Evolutionary conservation across 2,888 invertebrate genomes (phyloP), one percentile per base, ranked within the genome.

Genomic region (Lamellibrachia columna): DNA sequence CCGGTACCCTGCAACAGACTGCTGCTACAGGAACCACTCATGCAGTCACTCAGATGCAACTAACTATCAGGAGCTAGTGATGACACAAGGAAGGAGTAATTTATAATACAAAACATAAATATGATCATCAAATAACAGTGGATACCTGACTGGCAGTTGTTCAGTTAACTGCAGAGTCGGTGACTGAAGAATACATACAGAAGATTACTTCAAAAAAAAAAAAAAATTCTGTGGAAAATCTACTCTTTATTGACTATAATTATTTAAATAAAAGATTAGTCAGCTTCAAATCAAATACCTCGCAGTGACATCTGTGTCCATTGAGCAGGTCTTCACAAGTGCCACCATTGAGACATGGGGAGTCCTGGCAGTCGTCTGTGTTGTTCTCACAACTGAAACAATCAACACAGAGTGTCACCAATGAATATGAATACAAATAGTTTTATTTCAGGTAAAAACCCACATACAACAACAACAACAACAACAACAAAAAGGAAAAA

Each of bases 371-470:
- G 15, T 94, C 94, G 90, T 95, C 94, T 6, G 93, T 92, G 22
- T 92, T 91, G 7, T 60, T 28, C 91, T 95, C 94, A 94, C 95
- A 95, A 52, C 93, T 92, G 4, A 53, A 8, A n/a, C 95, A 95
- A 90, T 8, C 6, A 28, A 91, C 53, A 91, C 52, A 75, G 6
- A 22, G 75, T 75, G 75, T 22, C 0, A 40, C 40, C 40, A 40
- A 40, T 40, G 40, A 40, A 0, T 40, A 40, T 40, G 40, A 40
- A 40, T 40, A 40, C 40, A 40, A 40, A 40, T 40, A 40, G 0
- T 40, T 40, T 40, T 40, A 40, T 40, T 40, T 40, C 40, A 40
- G 40, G 40, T 40, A 40, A 40, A 40, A 40, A 40, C 40, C 40
- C 40, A 40, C 0, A 40, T 40, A 40, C 40, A n/a, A n/a, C n/a